Percentiles rank a stretch among this genome's conserved stretches.
phyloP scores from a whole-genome alignment of 2,113 vertebrate genomes.

The Galemys pyrenaicus region DNA sequence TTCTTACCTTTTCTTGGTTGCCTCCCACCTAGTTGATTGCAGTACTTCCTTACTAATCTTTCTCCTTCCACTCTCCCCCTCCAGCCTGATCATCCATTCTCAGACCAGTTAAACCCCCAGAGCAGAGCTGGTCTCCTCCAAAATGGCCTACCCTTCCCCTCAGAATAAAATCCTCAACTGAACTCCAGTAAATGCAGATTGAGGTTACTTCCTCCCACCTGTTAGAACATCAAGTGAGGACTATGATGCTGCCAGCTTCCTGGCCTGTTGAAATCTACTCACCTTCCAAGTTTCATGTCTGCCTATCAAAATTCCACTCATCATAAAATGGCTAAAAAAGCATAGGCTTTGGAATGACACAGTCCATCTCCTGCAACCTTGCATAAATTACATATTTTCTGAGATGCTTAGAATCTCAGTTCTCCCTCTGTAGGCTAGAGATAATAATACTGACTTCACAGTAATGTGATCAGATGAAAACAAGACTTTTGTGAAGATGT shows the following conservation, averaged over 20 bases:
- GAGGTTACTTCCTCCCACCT: not conserved
- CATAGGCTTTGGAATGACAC: not conserved
- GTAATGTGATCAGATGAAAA: not conserved
- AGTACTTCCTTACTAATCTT: not conserved
- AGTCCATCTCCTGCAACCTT: not conserved
- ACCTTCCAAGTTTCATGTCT: constrained; percentile 30
- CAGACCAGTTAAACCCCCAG: not conserved
- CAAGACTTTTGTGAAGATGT: constrained; percentile 12
- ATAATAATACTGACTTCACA: constrained; percentile 19
- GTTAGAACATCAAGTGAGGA: not conserved
- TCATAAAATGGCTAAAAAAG: not conserved
- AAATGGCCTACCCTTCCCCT: not conserved
- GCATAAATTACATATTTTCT: constrained; percentile 9
- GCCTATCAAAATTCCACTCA: not conserved
- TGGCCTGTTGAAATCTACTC: not conserved
- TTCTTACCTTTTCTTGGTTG: not conserved
- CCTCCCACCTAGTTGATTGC: not conserved
- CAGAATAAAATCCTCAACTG: not conserved
- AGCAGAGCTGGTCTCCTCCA: not conserved
- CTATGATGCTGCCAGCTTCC: not conserved
- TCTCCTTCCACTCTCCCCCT: not conserved
- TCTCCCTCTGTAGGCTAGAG: not conserved
- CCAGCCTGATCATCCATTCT: not conserved
- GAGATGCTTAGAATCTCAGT: not conserved
- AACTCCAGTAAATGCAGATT: not conserved